Conservation (phyloP, 2,888 invertebrate species). For the Julus scandinavius region DNA sequence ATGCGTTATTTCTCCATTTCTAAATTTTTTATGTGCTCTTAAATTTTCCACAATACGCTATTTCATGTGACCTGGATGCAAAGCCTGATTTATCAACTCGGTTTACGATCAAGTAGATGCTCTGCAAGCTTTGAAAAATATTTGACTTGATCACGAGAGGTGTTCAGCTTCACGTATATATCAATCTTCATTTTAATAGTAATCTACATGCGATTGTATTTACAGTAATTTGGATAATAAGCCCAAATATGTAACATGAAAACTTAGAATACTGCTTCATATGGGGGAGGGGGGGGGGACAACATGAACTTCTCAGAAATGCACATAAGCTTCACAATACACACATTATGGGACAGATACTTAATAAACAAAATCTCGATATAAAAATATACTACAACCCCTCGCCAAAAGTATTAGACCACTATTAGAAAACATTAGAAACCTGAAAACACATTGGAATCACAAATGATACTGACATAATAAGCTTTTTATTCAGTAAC, state of each 20-base stretch:
- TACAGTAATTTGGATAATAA: background rate
- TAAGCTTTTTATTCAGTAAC: no score
- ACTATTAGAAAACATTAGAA: no score
- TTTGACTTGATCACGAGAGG: conserved; percentile 2
- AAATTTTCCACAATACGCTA: background rate
- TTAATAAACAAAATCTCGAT: no score
- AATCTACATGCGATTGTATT: background rate
- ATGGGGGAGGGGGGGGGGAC: no score
- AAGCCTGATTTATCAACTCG: background rate
- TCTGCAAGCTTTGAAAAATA: background rate
- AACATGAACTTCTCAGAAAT: no score
- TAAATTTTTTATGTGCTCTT: background rate
- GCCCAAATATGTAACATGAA: background rate
- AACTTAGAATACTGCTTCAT: background rate
- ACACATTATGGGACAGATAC: no score
- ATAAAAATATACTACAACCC: no score
- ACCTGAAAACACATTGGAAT: no score
- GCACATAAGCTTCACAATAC: no score
- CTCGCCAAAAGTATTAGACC: no score
- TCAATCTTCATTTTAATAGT: background rate
- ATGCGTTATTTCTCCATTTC: background rate
- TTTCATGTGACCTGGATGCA: background rate
- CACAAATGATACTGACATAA: no score
- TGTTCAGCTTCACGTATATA: background rate
- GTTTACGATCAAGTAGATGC: background rate